Evolutionary conservation across 1,140 invertebrate genomes (phyloP), one percentile per base, ranked within the genome.

Genomic region (Drosophila equinoxialis): DNA sequence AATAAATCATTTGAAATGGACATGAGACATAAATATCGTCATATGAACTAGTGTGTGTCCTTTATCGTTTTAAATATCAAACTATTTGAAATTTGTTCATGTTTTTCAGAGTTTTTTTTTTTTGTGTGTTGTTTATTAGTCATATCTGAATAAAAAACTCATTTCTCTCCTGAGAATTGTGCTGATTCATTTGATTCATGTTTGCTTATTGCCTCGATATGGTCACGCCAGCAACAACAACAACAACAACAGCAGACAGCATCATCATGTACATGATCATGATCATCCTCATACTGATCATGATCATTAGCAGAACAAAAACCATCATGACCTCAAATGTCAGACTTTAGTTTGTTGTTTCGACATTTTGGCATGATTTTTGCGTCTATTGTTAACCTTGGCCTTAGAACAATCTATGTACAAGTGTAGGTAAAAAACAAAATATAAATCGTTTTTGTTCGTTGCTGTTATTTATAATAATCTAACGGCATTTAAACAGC

Each of bases 321-420:
- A 60, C 30, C 79, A 75, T 79, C 62, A 68, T 79, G 82, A 78
- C 82, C 82, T 85, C 83, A 85, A 66, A 79, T 87, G 83, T 85
- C 82, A 85, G 70, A 55, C 71, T 41, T 65, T 62, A 80, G 70
- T 54, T 69, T 68, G 37, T 65, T 62, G 45, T 69, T 62, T 57
- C 64, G 23, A 68, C 55, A 62, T 82, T 87, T 86, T 77, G 78
- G 65, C 77, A 66, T 79, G 76, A 79, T 71, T 73, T 87, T 85
- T 39, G 33, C 74, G 17, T 51, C 17, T 63, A 54, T 61, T 69
- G 63, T 17, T 54, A 71, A 79, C 82, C 83, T 83, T 86, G 83
- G 83, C 82, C 82, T 86, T 87, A 87, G 79, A 79, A 82, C 70
- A 42, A 69, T 51, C 45, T 51, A 51, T 23, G 20, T 11, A 51